These are phyloP conservation scores for Electrona antarctica DNA, from an alignment of 2,113 vertebrate genomes.

Conservation along the genomic window DNA sequence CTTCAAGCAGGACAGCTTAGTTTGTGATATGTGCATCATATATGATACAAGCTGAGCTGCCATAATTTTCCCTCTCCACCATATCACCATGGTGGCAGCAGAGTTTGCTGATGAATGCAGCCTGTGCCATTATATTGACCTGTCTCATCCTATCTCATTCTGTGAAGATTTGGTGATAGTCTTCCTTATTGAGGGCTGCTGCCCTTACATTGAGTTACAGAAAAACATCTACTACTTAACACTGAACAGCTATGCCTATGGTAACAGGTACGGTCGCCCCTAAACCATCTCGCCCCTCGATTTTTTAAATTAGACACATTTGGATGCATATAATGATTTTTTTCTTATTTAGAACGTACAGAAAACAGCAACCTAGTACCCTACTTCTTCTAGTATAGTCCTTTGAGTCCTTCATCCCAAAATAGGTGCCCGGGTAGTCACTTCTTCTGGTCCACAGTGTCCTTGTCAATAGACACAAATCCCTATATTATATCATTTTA, in stretches of 20 bases:
- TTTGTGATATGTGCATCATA: conserved; percentile 40
- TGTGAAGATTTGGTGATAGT: conserved; percentile 19
- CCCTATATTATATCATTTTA: too few relatives aligned
- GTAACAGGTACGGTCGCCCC: too few relatives aligned
- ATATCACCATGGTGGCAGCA: conserved; percentile 5
- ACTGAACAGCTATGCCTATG: background rate
- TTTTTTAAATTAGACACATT: too few relatives aligned
- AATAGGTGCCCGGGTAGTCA: too few relatives aligned
- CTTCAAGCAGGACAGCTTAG: conserved; percentile 31
- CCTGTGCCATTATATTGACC: conserved; percentile 32
- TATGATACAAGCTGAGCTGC: background rate
- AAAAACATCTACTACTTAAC: conserved; percentile 18
- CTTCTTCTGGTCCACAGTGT: too few relatives aligned
- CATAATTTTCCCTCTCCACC: conserved; percentile 26
- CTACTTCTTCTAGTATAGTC: too few relatives aligned
- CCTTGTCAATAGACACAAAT: too few relatives aligned
- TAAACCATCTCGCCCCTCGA: too few relatives aligned
- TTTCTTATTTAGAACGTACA: too few relatives aligned
- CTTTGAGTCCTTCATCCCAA: too few relatives aligned
- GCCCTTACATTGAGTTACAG: conserved; percentile 24
- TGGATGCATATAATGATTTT: too few relatives aligned
- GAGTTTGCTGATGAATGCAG: conserved; percentile 49
- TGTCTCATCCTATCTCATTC: conserved; percentile 40
- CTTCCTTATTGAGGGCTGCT: conserved; percentile 18
- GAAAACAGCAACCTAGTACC: too few relatives aligned